Conservation (phyloP, 1,140 invertebrate genomes). For the Heliothis virescens region DNA sequence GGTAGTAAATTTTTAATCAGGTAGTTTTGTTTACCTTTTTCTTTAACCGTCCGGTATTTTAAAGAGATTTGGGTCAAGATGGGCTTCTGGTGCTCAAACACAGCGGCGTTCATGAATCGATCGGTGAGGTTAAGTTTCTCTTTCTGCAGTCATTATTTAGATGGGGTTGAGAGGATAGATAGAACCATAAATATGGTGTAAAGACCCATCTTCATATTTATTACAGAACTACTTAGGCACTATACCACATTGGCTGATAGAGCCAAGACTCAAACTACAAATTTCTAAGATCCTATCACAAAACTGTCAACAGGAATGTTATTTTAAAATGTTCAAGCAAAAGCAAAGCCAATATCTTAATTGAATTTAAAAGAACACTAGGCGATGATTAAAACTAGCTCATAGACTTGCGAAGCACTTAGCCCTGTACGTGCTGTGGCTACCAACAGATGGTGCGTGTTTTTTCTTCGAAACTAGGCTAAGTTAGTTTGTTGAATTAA, state of each 20-base stretch:
- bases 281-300: too few species aligned
- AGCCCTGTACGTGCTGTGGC: not conserved
- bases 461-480: conserved; percentile 24
- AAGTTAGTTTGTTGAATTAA: conserved; percentile 13
- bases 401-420: conserved; percentile 28
- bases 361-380: conserved; percentile 11
- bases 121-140: not conserved
- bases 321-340: too few species aligned
- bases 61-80: too few species aligned
- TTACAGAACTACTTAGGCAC: too few species aligned
- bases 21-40: not conserved
- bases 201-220: too few species aligned
- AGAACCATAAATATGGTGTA: too few species aligned
- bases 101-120: too few species aligned
- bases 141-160: not conserved
- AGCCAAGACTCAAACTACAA: too few species aligned
- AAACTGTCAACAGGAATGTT: too few species aligned
- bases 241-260: too few species aligned
- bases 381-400: conserved; percentile 1
- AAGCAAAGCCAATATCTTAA: not conserved
- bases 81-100: not conserved
- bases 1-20: not conserved
- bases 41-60: not conserved
- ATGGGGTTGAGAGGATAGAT: not conserved
- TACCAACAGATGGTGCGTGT: conserved; percentile 28